These are phyloP conservation scores for Phania funesta DNA, from an alignment of 2,888 invertebrate genomes.

Conservation along the genomic window DNA sequence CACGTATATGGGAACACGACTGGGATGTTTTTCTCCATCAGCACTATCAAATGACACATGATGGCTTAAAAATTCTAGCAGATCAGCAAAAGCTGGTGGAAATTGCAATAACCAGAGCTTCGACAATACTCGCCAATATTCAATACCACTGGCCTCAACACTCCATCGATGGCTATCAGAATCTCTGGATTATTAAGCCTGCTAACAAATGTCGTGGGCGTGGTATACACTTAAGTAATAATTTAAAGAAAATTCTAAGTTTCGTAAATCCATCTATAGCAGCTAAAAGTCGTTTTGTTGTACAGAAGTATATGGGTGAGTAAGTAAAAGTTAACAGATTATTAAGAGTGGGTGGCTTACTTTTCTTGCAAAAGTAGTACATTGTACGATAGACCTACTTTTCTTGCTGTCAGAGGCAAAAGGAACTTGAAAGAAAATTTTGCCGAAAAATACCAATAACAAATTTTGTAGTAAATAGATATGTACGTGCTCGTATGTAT, in stretches of 20 bases:
- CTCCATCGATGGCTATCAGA: conserved; percentile 90
- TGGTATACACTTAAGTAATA: conserved; percentile 93
- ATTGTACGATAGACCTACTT: conserved; percentile 55
- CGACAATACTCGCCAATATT: conserved; percentile 85
- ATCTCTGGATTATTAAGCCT: conserved; percentile 97
- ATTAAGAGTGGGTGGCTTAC: not conserved
- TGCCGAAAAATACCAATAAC: not conserved
- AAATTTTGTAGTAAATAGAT: not conserved
- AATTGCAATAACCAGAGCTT: conserved; percentile 80
- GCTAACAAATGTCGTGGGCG: conserved; percentile 95
- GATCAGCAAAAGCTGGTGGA: conserved; percentile 75
- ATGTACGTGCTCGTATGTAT: not conserved
- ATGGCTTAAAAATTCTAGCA: conserved; percentile 82
- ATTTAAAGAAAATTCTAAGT: conserved; percentile 90
- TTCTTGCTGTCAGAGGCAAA: conserved; percentile 11
- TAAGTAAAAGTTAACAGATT: conserved; percentile 16
- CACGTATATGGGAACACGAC: conserved; percentile 89
- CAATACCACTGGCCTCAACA: conserved; percentile 90
- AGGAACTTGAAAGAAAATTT: conserved; percentile 41
- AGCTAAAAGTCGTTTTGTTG: conserved; percentile 90
- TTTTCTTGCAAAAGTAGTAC: conserved; percentile 12
- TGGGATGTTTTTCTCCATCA: conserved; percentile 93
- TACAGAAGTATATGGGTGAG: conserved; percentile 97
- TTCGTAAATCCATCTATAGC: conserved; percentile 86
- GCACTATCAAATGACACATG: conserved; percentile 85